Evolutionary conservation across 1,140 invertebrate species (phyloP), one percentile per base, ranked within the genome.

Genomic region (Hermatobates lingyangjiaoensis): DNA sequence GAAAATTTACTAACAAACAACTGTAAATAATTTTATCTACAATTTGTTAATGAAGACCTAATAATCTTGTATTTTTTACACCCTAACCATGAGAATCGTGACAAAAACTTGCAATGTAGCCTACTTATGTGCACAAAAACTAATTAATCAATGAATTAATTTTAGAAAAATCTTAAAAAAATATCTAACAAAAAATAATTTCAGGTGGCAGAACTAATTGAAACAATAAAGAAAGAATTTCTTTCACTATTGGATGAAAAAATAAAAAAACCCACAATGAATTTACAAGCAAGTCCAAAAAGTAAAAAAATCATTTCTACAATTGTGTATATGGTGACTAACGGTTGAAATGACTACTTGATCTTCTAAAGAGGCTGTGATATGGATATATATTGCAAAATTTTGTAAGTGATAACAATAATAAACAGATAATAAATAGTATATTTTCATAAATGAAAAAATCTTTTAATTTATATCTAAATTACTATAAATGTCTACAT

Each of bases 241-340:
- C 71, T 82, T 38, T 75, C 77, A 57, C 64, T 89, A 47, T 63
- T 90, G 42, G 79, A 84, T 63, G 74, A 82, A 59, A 89, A 87
- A 68, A 87, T 88, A 52, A 74, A 76, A 50, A 76, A 84, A 64
- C 84, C 85, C 0, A 71, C 76, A 46, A 69, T 88, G 53, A 83
- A 88, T 67, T 62, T 89, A 42, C 60, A 80, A 51, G 76, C 80
- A 60, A 76, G 84, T 64, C 75, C 81, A 47, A 77, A 79, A 58
- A 81, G 83, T 18, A 80, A 77, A 61, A 75, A 71, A 60, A 83
- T 88, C 48, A 86, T 89, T 45, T 67, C 74, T 55, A 83, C 81
- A n/a, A 87, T 89, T 55, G 73, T 84, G 12, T 42, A 58, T 26
- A 27, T 59, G n/a, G 48, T 59, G 42, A 56, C 56, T 15, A 28